A percentile compares a stretch with the other conserved stretches of the same genome.
Evolutionary conservation across 2,888 invertebrate genomes (phyloP).

Genomic region (Andrena bucephala): DNA sequence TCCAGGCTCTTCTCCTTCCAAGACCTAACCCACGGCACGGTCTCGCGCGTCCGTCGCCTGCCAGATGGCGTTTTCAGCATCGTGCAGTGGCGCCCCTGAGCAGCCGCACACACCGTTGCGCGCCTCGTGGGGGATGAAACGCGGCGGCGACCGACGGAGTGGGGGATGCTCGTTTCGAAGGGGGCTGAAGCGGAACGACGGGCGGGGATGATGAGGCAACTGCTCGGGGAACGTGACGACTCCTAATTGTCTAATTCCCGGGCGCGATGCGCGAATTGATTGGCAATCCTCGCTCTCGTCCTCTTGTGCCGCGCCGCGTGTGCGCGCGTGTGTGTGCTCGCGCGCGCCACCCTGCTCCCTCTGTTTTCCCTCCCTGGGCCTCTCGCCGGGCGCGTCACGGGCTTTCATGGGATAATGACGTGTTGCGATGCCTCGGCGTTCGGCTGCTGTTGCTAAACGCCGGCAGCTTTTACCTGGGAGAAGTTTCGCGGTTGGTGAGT

Average conservation of each 20-base stretch:
- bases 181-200: slow-evolving; percentile 62
- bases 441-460: neutral
- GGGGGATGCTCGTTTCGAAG: slow-evolving; percentile 41
- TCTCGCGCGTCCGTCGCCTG: slow-evolving; percentile 18
- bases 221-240: slow-evolving; percentile 83
- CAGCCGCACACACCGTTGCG: slow-evolving; percentile 10
- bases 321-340: neutral
- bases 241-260: slow-evolving; percentile 85
- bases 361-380: slow-evolving; percentile 5
- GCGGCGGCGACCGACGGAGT: neutral
- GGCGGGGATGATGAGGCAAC: slow-evolving; percentile 65
- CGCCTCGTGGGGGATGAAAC: slow-evolving; percentile 44
- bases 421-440: slow-evolving; percentile 2
- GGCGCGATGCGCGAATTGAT: slow-evolving; percentile 83
- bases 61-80: slow-evolving; percentile 48
- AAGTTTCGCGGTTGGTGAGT: neutral
- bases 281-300: slow-evolving; percentile 73
- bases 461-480: neutral
- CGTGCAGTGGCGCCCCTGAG: slow-evolving; percentile 44
- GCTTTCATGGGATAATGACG: slow-evolving; percentile 46
- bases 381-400: neutral
- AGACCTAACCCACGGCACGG: neutral
- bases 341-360: slow-evolving; percentile 13
- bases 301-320: slow-evolving; percentile 27
- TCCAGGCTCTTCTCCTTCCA: slow-evolving; percentile 3